Conservation (phyloP, 2,113 vertebrate species). For the Prochilodus magdalenae region DNA sequence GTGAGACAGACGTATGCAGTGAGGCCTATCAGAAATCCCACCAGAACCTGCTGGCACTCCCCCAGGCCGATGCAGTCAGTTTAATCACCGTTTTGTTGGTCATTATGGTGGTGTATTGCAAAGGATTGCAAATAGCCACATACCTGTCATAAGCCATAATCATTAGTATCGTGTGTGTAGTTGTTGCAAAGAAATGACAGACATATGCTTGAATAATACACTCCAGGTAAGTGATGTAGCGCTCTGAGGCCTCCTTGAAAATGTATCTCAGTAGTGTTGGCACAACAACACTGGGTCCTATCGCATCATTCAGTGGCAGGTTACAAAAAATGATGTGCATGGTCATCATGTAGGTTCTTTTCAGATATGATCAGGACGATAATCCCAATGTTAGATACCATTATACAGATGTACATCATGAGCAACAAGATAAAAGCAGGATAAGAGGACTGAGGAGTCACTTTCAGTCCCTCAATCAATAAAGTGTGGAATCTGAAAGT, state of each 20-base stretch:
- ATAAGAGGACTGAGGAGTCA: constrained; percentile 42
- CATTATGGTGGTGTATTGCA: constrained; percentile 65
- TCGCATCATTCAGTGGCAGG: constrained; percentile 56
- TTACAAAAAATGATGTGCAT: constrained; percentile 58
- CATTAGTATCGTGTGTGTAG: constrained; percentile 63
- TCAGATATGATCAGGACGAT: constrained; percentile 30
- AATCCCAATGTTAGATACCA: constrained; percentile 53
- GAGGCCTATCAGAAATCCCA: constrained; percentile 62
- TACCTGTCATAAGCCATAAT: constrained; percentile 70
- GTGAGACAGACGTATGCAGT: constrained; percentile 61
- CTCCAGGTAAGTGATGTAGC: constrained; percentile 61
- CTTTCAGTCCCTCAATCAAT: constrained; percentile 62
- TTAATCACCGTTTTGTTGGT: constrained; percentile 58
- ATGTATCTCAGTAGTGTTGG: constrained; percentile 58
- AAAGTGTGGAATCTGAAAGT: constrained; percentile 45
- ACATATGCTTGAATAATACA: constrained; percentile 67
- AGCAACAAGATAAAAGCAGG: constrained; percentile 59
- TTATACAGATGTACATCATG: constrained; percentile 52
- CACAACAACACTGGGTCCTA: constrained; percentile 56
- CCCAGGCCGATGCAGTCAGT: constrained; percentile 64
- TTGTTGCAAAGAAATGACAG: constrained; percentile 55
- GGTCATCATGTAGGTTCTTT: constrained; percentile 56
- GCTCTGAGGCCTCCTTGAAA: constrained; percentile 42
- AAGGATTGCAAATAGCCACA: no score
- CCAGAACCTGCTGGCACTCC: constrained; percentile 49